Percentiles rank a stretch among this genome's conserved stretches.
phyloP scores from a whole-genome alignment of 2,797 vertebrate genomes.

The Platalea minor region DNA sequence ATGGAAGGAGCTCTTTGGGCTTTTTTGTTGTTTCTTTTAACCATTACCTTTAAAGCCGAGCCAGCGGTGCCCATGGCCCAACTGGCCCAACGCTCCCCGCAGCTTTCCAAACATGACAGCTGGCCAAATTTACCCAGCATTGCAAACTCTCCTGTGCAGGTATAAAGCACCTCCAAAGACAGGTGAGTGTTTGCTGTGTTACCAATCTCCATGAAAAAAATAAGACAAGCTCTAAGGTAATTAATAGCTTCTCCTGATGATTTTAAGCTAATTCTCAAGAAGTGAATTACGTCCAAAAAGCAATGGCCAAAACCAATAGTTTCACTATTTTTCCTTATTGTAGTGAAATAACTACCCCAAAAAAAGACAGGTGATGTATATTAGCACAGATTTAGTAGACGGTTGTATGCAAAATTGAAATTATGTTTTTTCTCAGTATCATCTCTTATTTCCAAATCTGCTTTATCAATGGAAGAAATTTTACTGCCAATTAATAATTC shows the following conservation, averaged over 20 bases:
- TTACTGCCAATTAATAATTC: background rate
- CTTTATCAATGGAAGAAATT: background rate
- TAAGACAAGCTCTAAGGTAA: background rate
- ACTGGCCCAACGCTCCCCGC: background rate
- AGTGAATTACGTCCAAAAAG: background rate
- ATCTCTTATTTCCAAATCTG: constrained; percentile 15
- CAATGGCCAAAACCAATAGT: background rate
- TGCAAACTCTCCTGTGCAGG: background rate
- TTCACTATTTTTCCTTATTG: background rate
- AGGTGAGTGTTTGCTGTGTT: background rate
- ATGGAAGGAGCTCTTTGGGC: background rate
- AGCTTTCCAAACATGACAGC: background rate
- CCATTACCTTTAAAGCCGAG: background rate
- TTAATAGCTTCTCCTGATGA: constrained; percentile 17
- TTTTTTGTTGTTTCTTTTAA: background rate
- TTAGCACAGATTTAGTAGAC: background rate
- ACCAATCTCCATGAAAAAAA: background rate
- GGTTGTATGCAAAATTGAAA: background rate
- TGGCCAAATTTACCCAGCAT: background rate
- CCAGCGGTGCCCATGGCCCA: background rate
- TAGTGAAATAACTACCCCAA: background rate
- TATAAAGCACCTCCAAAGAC: constrained; percentile 9
- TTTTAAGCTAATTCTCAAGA: constrained; percentile 3
- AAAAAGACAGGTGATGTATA: background rate
- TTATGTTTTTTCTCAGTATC: background rate